Evolutionary conservation across 2,797 vertebrate genomes (phyloP).

Genomic region (Alosa sapidissima): DNA sequence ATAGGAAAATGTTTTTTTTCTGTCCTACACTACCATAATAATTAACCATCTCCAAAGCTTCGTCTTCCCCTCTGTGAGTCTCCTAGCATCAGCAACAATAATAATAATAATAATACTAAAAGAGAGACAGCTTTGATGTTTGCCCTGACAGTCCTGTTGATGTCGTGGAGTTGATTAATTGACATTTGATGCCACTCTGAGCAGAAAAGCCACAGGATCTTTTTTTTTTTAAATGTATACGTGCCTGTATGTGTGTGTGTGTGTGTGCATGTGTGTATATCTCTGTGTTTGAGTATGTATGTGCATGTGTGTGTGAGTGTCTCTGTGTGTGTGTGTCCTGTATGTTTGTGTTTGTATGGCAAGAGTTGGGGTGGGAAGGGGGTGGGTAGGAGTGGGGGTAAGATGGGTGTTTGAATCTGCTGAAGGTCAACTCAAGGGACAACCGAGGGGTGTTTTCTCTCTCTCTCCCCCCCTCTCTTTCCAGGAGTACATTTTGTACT

Average conservation of each 20-base stretch:
- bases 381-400: not conserved
- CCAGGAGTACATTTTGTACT: conserved; percentile 95
- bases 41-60: conserved; percentile 10
- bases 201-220: conserved; percentile 2
- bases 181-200: not conserved
- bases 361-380: not conserved
- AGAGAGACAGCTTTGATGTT: conserved; percentile 23
- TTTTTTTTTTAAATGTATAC: not conserved
- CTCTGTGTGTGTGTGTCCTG: not conserved
- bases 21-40: conserved; percentile 13
- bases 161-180: not conserved
- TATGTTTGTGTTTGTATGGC: not conserved
- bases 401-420: conserved; percentile 9
- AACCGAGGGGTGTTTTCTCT: conserved; percentile 3
- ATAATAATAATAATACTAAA: conserved; percentile 27
- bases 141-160: not conserved
- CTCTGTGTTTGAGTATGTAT: not conserved
- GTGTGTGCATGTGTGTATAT: not conserved
- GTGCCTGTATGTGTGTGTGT: not conserved
- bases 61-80: not conserved
- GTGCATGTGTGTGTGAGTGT: not conserved
- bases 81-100: conserved; percentile 10
- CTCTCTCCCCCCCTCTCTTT: conserved; percentile 49
- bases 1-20: not conserved
- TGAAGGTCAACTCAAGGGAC: conserved; percentile 19